Percentiles rank a stretch among this genome's conserved stretches.
phyloP scores from a whole-genome alignment of 2,797 vertebrate genomes.

The Aplochiton taeniatus region DNA sequence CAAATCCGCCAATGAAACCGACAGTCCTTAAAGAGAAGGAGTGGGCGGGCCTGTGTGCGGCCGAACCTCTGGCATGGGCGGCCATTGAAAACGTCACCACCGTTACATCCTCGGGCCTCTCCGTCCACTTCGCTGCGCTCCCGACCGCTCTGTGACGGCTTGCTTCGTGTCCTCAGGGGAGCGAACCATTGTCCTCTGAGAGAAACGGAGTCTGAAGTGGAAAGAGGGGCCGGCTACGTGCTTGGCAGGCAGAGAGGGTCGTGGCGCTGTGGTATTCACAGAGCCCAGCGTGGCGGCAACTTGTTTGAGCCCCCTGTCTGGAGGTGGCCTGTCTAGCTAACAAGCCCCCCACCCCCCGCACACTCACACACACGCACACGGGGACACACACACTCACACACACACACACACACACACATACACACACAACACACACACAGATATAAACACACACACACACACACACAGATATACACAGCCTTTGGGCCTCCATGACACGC shows the following conservation, averaged over 20 bases:
- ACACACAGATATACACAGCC: constrained; percentile 19
- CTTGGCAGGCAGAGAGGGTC: constrained; percentile 16
- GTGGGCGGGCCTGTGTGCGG: too few species aligned
- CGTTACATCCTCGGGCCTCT: too few species aligned
- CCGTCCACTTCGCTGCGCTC: too few species aligned
- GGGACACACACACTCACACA: constrained; percentile 13
- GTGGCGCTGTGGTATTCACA: constrained; percentile 9
- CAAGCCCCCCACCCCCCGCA: constrained; percentile 13
- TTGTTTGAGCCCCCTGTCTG: constrained; percentile 5
- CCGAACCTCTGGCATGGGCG: too few species aligned
- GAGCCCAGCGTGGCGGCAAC: constrained; percentile 18
- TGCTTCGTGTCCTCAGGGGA: too few species aligned
- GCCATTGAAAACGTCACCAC: too few species aligned
- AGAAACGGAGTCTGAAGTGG: too few species aligned
- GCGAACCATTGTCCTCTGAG: too few species aligned
- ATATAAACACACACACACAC: constrained; percentile 15
- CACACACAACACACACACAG: constrained; percentile 7
- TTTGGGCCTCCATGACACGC: constrained; percentile 46
- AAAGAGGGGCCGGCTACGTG: background rate
- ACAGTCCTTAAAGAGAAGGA: too few species aligned
- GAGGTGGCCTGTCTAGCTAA: constrained; percentile 20
- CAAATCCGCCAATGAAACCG: too few species aligned
- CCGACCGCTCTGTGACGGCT: too few species aligned
- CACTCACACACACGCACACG: constrained; percentile 8
- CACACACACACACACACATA: constrained; percentile 11